A percentile compares a stretch with the other conserved stretches of the same genome.
Evolutionary conservation across 2,888 invertebrate species (phyloP).

Genomic region (Ernsta delagoae): DNA sequence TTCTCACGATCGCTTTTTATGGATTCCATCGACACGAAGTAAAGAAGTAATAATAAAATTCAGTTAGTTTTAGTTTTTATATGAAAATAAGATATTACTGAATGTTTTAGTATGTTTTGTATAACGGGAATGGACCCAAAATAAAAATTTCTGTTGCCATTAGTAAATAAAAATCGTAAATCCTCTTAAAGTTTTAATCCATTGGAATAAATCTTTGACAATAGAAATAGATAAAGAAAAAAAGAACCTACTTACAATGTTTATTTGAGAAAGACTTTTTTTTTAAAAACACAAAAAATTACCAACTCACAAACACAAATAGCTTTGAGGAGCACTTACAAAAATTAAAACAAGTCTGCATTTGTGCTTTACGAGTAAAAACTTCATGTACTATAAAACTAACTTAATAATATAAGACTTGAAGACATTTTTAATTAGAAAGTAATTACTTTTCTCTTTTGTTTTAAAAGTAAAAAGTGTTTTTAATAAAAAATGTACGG

Average conservation of each 20-base stretch:
- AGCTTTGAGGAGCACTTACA: constrained; percentile 8
- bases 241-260: too few relatives aligned
- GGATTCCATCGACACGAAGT: constrained; percentile 1
- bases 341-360: constrained; percentile 11
- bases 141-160: too few relatives aligned
- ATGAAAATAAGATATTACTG: neutral
- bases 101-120: too few relatives aligned
- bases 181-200: too few relatives aligned
- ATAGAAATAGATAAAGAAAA: too few relatives aligned
- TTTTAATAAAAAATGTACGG: constrained; percentile 24
- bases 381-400: constrained; percentile 18
- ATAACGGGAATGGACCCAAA: too few relatives aligned
- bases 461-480: constrained; percentile 23
- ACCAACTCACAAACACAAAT: too few relatives aligned
- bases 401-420: constrained; percentile 10
- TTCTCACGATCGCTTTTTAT: neutral
- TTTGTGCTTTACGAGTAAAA: constrained; percentile 16
- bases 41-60: neutral
- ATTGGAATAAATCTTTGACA: too few relatives aligned
- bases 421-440: constrained; percentile 34
- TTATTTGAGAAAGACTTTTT: too few relatives aligned
- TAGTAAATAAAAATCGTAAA: too few relatives aligned
- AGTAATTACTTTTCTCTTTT: constrained; percentile 33
- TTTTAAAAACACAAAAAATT: too few relatives aligned
- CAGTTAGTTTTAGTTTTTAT: neutral